Base-by-base conservation (phyloP, 2,797 vertebrate species). In the Malacoraja senta region DNA sequence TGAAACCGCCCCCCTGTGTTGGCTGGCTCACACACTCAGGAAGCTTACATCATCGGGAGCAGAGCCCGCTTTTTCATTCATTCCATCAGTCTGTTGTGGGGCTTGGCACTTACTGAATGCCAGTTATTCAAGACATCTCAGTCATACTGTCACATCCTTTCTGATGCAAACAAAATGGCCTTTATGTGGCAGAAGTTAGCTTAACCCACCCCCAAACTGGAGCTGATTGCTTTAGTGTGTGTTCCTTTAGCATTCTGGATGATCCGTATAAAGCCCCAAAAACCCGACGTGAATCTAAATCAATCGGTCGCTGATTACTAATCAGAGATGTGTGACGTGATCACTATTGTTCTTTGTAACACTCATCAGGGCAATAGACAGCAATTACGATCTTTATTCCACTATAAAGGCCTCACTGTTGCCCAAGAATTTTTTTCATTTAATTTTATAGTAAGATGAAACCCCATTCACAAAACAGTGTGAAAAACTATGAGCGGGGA, bases 71-170 rank as follows among this genome's bases (percentile, higher is more conserved):
- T 88, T 88, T 88, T 88, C 84, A 88, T 88, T 88, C 84, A 88
- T 88, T 88, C 21, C 84, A 88, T 68, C 84, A 35, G 84, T 21
- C 63, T 88, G 61, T 68, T 61, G 32, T 68, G 61, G 84, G 8
- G 63, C 35, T 88, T 88, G 84, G 84, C 84, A 88, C 61, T 63
- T 88, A 35, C 19, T 88, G 84, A 88, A 68, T 88, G 63, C 61
- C 84, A 88, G 84, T 88, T 68, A 88, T 68, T 88, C 84, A 88
- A 68, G 35, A 68, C 63, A 68, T 88, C 84, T 19, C 84, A 68
- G 84, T 88, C n/a, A 9, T 68, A 68, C 84, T 88, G 84, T 63
- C 84, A 68, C 84, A 68, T 88, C 84, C 84, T 65, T 88, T 68
- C 84, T 88, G 63, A 68, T 68, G 17, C 84, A 68, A 88, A 88